phyloP scores from a whole-genome alignment of 2,888 invertebrate genomes.

The Latrodectus hesperus region DNA sequence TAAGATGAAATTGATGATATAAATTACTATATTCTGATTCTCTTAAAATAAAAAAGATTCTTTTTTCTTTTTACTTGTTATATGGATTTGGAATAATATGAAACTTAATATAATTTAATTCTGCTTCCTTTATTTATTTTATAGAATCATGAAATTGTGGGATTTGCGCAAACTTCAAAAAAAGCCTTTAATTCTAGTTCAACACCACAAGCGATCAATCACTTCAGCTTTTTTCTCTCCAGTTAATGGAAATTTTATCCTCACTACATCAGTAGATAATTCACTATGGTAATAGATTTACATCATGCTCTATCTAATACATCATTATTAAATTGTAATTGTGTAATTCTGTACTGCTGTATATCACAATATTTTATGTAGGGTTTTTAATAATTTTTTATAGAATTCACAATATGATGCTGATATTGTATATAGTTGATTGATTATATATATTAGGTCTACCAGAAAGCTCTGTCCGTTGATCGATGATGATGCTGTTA shows the following conservation, averaged over 20 bases:
- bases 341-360: background rate
- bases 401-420: too few relatives aligned
- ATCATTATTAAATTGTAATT: too few relatives aligned
- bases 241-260: conserved; percentile 74
- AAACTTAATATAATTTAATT: too few relatives aligned
- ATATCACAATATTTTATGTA: background rate
- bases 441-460: too few relatives aligned
- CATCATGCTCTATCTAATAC: background rate
- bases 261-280: conserved; percentile 75
- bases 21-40: too few relatives aligned
- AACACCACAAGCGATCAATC: conserved; percentile 72
- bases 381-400: background rate
- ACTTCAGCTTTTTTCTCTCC: conserved; percentile 76
- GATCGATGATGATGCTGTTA: too few relatives aligned
- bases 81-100: too few relatives aligned
- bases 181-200: conserved; percentile 71
- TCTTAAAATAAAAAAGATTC: too few relatives aligned
- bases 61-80: too few relatives aligned
- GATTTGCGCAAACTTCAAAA: conserved; percentile 74
- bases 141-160: conserved; percentile 74
- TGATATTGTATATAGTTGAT: too few relatives aligned
- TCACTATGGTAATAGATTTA: conserved; percentile 72
- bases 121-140: conserved; percentile 22
- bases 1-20: too few relatives aligned
- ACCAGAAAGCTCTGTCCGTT: too few relatives aligned